A percentile compares a stretch with the other conserved stretches of the same genome.
phyloP scores from a whole-genome alignment of 2,113 vertebrate species.

The Labrus mixtus region DNA sequence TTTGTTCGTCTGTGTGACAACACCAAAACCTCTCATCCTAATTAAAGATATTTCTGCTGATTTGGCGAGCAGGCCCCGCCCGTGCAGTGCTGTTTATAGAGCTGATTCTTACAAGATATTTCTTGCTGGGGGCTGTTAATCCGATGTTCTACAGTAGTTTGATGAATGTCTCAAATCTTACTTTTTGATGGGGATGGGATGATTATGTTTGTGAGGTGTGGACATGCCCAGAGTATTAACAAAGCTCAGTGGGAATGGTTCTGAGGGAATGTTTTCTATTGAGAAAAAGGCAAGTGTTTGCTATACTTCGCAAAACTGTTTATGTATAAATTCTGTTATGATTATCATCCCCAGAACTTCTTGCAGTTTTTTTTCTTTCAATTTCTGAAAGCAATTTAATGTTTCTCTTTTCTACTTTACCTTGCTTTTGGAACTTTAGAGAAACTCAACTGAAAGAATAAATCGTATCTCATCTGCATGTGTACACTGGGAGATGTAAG shows the following conservation, averaged over 20 bases:
- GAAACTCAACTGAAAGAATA: background rate
- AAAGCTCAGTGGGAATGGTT: conserved; percentile 13
- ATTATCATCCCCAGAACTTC: conserved; percentile 37
- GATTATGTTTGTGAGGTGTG: conserved; percentile 44
- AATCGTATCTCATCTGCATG: no score
- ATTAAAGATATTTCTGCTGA: conserved; percentile 68
- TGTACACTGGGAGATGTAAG: background rate
- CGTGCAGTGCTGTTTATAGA: conserved; percentile 39
- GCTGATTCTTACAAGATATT: conserved; percentile 45
- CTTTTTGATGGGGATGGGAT: conserved; percentile 49
- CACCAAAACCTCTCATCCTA: conserved; percentile 44
- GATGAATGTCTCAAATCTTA: conserved; percentile 52
- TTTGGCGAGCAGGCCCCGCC: conserved; percentile 37
- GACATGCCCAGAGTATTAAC: conserved; percentile 39
- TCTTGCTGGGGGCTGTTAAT: conserved; percentile 39
- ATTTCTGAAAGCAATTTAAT: background rate
- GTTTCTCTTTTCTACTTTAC: conserved; percentile 6
- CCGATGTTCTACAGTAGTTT: conserved; percentile 40
- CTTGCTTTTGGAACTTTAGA: background rate
- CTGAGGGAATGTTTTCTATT: background rate
- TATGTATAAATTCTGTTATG: conserved; percentile 10
- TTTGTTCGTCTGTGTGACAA: conserved; percentile 60
- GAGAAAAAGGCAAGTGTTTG: conserved; percentile 15
- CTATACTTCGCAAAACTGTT: conserved; percentile 6
- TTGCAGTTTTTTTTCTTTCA: background rate